Conservation (phyloP, 2,113 vertebrate genomes). For the Charina bottae region DNA sequence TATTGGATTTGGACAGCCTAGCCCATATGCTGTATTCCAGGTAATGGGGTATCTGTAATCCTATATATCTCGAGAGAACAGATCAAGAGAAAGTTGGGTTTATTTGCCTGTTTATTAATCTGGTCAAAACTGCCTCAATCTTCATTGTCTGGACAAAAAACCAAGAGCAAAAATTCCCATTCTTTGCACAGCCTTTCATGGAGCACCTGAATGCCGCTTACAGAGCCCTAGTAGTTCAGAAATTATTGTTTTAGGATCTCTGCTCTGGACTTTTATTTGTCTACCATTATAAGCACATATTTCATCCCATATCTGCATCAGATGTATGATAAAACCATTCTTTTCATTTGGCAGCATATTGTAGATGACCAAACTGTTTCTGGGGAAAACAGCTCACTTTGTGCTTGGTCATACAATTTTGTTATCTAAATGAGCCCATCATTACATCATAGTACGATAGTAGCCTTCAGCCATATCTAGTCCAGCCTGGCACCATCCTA, state of each 20-base stretch:
- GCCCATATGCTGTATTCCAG: background rate
- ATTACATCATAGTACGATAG: background rate
- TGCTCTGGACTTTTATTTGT: background rate
- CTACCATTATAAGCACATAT: background rate
- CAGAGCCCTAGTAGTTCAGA: background rate
- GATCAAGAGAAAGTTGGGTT: background rate
- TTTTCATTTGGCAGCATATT: background rate
- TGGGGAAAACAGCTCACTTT: too few relatives aligned
- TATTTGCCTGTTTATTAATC: background rate
- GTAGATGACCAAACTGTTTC: background rate
- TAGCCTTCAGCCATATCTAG: too few relatives aligned
- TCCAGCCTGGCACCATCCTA: background rate
- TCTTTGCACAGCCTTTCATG: background rate
- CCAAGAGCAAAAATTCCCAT: background rate
- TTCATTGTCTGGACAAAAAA: background rate
- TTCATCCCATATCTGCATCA: background rate
- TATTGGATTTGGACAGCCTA: background rate
- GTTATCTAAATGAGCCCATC: background rate
- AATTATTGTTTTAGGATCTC: background rate
- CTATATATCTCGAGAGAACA: background rate
- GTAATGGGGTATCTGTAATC: background rate
- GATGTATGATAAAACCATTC: background rate
- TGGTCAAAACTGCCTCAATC: background rate
- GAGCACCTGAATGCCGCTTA: background rate
- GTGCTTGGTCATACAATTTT: background rate